These are phyloP conservation scores for Podiceps cristatus DNA, from an alignment of 2,113 vertebrate genomes.

Conservation along the genomic window DNA sequence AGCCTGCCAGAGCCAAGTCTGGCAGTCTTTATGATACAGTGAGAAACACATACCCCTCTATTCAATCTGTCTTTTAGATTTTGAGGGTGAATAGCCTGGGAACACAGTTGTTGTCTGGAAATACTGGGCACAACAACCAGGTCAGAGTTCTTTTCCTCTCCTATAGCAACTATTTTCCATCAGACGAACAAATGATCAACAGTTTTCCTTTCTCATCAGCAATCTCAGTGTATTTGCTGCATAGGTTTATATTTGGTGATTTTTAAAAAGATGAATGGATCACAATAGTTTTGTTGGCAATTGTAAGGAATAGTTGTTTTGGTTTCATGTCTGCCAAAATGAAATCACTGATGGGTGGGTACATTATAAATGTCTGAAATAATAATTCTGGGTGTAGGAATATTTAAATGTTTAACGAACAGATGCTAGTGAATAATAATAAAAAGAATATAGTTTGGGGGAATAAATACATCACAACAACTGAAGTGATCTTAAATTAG, in stretches of 20 bases:
- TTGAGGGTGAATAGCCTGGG: background rate
- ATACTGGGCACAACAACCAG: background rate
- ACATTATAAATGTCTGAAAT: conserved; percentile 8
- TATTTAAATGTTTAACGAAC: conserved; percentile 54
- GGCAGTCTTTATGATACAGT: background rate
- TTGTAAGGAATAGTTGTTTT: background rate
- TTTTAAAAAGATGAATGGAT: conserved; percentile 38
- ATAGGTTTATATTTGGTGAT: background rate
- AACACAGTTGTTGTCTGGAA: background rate
- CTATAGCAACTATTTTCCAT: background rate
- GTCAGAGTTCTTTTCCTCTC: background rate
- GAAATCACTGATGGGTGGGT: conserved; percentile 23
- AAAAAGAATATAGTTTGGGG: background rate
- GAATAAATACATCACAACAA: conserved; percentile 7
- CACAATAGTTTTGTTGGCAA: background rate
- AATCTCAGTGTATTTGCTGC: background rate
- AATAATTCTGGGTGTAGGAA: conserved; percentile 31
- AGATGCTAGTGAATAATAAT: conserved; percentile 46
- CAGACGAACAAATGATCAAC: background rate
- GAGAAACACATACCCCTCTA: background rate
- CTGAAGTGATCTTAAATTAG: background rate
- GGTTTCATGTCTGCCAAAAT: conserved; percentile 2
- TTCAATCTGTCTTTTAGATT: background rate
- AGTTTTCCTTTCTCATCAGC: background rate
- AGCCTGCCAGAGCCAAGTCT: background rate